phyloP scores from a whole-genome alignment of 2,113 vertebrate species.

The Collichthys lucidus region DNA sequence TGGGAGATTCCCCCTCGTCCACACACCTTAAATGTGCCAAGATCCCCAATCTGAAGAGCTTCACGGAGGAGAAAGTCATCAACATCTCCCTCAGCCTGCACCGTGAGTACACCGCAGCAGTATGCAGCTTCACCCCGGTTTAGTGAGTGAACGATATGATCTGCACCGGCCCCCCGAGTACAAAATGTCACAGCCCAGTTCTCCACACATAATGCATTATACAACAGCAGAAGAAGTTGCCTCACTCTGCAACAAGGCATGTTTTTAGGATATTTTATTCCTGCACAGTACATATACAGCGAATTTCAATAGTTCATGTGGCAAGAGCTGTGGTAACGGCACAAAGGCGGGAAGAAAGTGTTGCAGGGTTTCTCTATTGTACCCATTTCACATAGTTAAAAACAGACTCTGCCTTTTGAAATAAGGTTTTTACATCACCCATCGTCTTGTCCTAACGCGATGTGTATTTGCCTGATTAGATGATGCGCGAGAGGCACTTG shows the following conservation, averaged over 20 bases:
- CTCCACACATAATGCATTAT: neutral
- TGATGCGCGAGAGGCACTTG: neutral
- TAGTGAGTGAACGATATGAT: neutral
- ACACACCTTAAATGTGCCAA: constrained; percentile 95
- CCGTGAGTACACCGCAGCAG: constrained; percentile 86
- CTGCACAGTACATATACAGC: neutral
- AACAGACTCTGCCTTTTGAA: neutral
- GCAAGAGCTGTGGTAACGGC: neutral
- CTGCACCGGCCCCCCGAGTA: neutral
- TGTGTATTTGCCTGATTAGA: neutral
- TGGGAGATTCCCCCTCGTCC: constrained; percentile 90
- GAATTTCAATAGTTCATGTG: neutral
- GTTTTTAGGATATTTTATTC: neutral
- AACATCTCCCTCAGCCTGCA: constrained; percentile 98
- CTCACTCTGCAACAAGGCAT: neutral
- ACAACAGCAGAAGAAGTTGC: neutral
- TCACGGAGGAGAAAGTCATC: constrained; percentile 91
- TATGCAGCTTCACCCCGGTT: neutral
- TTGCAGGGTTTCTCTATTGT: neutral
- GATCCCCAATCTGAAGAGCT: constrained; percentile 94
- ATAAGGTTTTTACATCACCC: no score
- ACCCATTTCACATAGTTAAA: neutral
- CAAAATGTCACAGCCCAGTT: neutral
- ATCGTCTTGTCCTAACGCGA: neutral
- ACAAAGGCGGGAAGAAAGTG: neutral